Evolutionary conservation across 2,113 vertebrate genomes (phyloP).

Genomic region (Malaclemys terrapin): DNA sequence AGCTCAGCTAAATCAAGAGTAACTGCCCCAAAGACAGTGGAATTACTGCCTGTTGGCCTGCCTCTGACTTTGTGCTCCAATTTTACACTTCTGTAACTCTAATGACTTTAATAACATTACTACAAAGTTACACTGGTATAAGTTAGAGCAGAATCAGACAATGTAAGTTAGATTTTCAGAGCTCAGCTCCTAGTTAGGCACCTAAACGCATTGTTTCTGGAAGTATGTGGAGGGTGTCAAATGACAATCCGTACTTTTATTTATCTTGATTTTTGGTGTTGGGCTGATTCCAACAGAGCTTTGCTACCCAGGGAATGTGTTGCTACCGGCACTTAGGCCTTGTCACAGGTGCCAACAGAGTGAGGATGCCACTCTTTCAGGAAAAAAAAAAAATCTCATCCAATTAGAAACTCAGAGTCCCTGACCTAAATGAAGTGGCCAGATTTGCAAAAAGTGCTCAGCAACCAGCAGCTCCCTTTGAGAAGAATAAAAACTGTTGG

Average conservation of each 20-base stretch:
- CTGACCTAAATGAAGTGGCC: neutral
- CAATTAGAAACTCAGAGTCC: accelerated
- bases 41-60: neutral
- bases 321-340: neutral
- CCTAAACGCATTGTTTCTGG: neutral
- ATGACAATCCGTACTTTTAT: neutral
- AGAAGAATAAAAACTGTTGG: neutral
- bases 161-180: neutral
- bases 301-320: neutral
- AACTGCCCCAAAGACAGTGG: neutral
- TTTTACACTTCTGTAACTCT: neutral
- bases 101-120: neutral
- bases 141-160: neutral
- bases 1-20: neutral
- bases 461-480: neutral
- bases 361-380: neutral
- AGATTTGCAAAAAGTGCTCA: neutral
- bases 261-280: neutral
- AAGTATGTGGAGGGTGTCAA: neutral
- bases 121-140: neutral
- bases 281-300: neutral
- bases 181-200: neutral
- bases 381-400: neutral
- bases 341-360: neutral
- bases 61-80: neutral